Base-by-base conservation (phyloP, 1,140 invertebrate genomes). In the Nephotettix cincticeps region DNA sequence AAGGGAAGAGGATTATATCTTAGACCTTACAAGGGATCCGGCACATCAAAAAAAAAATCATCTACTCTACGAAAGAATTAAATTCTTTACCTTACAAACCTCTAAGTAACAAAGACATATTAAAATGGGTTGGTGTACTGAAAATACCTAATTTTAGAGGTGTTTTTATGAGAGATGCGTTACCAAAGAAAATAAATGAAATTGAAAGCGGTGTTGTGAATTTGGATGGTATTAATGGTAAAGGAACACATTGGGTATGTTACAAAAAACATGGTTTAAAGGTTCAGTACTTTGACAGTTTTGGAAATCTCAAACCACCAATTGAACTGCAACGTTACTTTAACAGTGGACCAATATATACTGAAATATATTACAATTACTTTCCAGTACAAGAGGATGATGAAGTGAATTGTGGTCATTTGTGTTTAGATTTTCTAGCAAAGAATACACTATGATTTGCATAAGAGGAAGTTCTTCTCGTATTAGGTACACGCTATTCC, bases 211-310 rank as follows among this genome's bases (percentile, higher is more conserved):
- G 70, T 4, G 76, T 80, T 28, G 54, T 80, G n/a, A 81, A 80
- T 73, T 43, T 79, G 1, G 76, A 80, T 73, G 66, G 74, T 61
- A 67, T 65, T 61, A 17, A 67, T 17, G 71, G 73, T 17, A 43
- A 51, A 30, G 77, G 78, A 0, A 80, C 76, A 9, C 78, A 81
- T 70, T 81, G 79, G 79, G 74, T 77, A 36, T 72, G 72, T 27
- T 80, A 80, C 61, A 69, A 72, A 29, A 80, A 80, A 73, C 25
- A 65, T 14, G 61, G 43, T 21, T 19, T 28, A 40, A n/a, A 58
- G 29, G 51, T 72, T n/a, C 25, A 68, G 19, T 69, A 68, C 43
- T 72, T 69, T 58, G 68, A 69, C 25, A 54, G 47, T 36, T 58
- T 69, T 58, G 56, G 56, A 6, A 61, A 69, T 32, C 17, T 69